Conservation (phyloP, 2,113 vertebrate genomes). For the Halcyon senegalensis region DNA sequence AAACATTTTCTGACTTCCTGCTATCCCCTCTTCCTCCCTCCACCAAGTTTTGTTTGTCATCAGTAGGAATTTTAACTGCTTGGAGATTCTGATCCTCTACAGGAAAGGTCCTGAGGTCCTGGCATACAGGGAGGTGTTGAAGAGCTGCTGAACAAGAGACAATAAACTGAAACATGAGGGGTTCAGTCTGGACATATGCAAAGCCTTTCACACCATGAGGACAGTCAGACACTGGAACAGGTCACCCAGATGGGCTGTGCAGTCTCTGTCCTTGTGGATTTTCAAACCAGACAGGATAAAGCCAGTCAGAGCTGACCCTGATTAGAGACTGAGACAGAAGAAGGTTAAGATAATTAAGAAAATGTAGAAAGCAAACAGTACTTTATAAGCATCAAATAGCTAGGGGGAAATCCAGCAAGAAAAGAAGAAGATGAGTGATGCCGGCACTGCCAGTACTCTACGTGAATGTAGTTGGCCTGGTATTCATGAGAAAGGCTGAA, state of each 20-base stretch:
- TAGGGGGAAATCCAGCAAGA: not conserved
- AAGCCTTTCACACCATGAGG: not conserved
- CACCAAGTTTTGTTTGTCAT: not conserved
- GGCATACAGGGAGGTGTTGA: not conserved
- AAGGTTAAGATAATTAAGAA: not conserved
- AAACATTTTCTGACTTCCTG: not conserved
- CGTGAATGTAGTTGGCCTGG: not conserved
- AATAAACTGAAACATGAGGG: not conserved
- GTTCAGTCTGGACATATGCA: not conserved
- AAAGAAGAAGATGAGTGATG: not conserved
- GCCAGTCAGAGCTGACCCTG: not conserved
- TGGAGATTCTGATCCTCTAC: not conserved
- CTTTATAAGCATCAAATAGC: too few species aligned
- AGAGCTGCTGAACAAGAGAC: not conserved
- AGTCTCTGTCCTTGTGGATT: not conserved
- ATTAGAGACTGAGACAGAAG: not conserved
- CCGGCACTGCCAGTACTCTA: not conserved
- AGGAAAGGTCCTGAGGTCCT: not conserved
- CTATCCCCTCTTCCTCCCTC: not conserved
- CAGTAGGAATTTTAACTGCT: not conserved
- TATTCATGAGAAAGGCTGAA: conserved; percentile 11
- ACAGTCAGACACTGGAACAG: not conserved
- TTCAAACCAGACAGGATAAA: not conserved
- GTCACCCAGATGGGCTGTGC: not conserved
- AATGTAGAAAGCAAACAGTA: not conserved